Evolutionary conservation across 2,888 invertebrate genomes (phyloP).

Genomic region (Apodemia hepburni): DNA sequence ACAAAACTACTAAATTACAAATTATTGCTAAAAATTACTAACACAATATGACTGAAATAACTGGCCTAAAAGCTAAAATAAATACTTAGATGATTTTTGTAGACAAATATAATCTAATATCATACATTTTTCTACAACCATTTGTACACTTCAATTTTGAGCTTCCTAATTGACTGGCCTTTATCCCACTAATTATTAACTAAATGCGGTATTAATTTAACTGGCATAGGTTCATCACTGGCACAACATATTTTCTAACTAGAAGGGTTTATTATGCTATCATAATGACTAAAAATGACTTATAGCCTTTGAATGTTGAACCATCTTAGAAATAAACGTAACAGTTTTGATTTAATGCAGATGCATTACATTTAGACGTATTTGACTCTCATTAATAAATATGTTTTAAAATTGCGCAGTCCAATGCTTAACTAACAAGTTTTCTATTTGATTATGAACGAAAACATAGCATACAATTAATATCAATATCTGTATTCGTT

Average conservation of each 20-base stretch:
- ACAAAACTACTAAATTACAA: constrained; percentile 40
- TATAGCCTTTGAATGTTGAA: not conserved
- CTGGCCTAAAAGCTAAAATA: constrained; percentile 73
- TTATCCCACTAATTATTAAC: constrained; percentile 56
- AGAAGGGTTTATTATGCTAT: constrained; percentile 1
- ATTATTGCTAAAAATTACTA: constrained; percentile 40
- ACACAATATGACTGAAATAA: constrained; percentile 67
- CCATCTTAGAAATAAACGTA: not conserved
- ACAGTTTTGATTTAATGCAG: not conserved
- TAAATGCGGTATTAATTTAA: constrained; percentile 45
- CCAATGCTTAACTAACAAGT: not conserved
- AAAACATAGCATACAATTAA: not conserved
- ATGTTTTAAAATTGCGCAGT: not conserved
- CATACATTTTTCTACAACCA: constrained; percentile 45
- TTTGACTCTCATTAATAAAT: not conserved
- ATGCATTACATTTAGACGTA: not conserved
- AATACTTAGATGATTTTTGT: constrained; percentile 55
- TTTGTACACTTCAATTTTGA: constrained; percentile 75
- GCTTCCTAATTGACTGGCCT: constrained; percentile 71
- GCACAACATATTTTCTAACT: constrained; percentile 28
- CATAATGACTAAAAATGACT: constrained; percentile 17
- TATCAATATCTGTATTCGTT: no score
- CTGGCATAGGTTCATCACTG: constrained; percentile 40
- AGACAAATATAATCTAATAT: constrained; percentile 40
- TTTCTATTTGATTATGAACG: not conserved